Base-by-base conservation (phyloP, 92 coral and sea anemone genomes). In the Meandrina meandrites region DNA sequence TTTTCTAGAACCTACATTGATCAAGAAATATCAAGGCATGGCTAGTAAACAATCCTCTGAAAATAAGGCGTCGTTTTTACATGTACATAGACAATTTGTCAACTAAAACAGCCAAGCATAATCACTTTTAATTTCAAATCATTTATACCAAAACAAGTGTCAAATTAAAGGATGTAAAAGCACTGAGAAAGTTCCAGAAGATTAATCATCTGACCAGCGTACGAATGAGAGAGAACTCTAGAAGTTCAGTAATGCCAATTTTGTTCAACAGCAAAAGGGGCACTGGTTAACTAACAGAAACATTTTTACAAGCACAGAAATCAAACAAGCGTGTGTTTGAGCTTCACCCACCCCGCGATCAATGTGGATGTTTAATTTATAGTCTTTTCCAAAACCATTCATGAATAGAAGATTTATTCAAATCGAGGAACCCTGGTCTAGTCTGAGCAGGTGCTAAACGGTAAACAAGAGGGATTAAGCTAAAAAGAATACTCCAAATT, bases 281-380 rank as follows among this genome's bases (percentile, higher is more conserved):
- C 9, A 34, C 58, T 15, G 17, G 60, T 37, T 18, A 51, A 36
- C 30, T 30, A 14, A 62, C 34, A 8, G 7, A 18, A 28, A 56
- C 10, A 36, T 13, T 27, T 32, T 36, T 12, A 56, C 45, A 51
- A 7, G 69, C 53, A 36, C 45, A 74, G 56, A 74, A 14, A 56
- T 24, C 8, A 15, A 17, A 34, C 54, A 32, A 5, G n/a, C 5
- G 22, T 27, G 22, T 28, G 27, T 57, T 45, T 16, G 32, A n/a
- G 50, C 2, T 48, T 22, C n/a, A 16, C 62, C 62, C 75, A 19
- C 88, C 48, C 5, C 8, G 76, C 24, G 60, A 75, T 57, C 62
- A 40, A 85, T 48, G 77, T 30, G 30, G 64, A 85, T 77, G 88
- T 85, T 85, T 77, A 85, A 85, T 85, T 76, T 60, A 85, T 76